Evolutionary conservation across 1,140 invertebrate species (phyloP).

Genomic region (Lepidurus couesii): DNA sequence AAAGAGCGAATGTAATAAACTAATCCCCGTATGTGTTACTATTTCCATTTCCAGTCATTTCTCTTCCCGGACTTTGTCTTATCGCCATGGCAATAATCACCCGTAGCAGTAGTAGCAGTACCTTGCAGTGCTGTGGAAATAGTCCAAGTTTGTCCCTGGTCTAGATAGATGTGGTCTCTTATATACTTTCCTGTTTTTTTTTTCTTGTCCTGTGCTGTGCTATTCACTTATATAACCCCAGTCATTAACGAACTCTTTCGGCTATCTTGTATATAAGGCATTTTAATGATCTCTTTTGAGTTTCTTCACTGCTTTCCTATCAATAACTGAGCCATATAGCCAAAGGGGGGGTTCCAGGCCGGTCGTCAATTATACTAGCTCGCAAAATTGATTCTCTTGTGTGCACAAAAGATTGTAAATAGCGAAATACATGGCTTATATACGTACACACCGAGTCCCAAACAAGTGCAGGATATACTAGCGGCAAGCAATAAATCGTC

Average conservation of each 20-base stretch:
- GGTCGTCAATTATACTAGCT: conserved; percentile 2
- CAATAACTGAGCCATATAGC: background rate
- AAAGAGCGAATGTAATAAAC: background rate
- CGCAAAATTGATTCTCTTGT: conserved; percentile 3
- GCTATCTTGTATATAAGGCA: background rate
- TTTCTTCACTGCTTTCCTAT: conserved; percentile 5
- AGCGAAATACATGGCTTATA: conserved; percentile 22
- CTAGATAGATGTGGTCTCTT: background rate
- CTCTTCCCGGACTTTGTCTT: background rate
- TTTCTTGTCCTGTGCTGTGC: background rate
- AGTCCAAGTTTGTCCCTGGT: background rate
- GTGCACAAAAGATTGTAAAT: conserved; percentile 14
- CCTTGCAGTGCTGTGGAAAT: background rate
- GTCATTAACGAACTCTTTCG: conserved; percentile 1
- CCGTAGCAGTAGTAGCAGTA: background rate
- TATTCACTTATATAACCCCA: background rate
- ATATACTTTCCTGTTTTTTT: background rate
- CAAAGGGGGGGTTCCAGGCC: background rate
- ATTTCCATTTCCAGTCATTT: background rate
- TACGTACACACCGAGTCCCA: background rate
- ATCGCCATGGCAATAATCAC: conserved; percentile 15
- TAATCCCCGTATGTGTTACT: background rate
- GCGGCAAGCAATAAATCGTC: background rate
- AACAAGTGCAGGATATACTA: background rate
- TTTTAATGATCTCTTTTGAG: background rate